phyloP scores from a whole-genome alignment of 2,888 invertebrate species.

The Athrips mouffetella region DNA sequence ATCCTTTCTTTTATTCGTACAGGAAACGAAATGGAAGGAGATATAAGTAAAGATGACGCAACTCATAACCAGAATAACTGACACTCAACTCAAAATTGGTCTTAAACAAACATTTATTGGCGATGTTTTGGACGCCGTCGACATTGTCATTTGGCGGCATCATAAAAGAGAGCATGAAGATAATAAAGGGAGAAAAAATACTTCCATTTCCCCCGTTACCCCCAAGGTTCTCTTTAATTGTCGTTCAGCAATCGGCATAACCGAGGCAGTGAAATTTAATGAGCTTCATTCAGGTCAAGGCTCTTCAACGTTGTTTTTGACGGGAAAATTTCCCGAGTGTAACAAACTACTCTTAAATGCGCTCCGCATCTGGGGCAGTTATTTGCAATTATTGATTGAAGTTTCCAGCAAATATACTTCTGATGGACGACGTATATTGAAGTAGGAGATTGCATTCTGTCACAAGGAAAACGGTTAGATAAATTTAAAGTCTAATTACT shows the following conservation, averaged over 20 bases:
- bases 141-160: constrained; percentile 35
- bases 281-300: constrained; percentile 66
- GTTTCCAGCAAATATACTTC: not conserved
- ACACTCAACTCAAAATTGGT: constrained; percentile 10
- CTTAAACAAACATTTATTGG: constrained; percentile 17
- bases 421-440: no score
- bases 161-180: constrained; percentile 44
- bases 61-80: not conserved
- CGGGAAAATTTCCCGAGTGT: constrained; percentile 4
- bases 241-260: constrained; percentile 58
- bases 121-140: constrained; percentile 18
- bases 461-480: not conserved
- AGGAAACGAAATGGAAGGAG: not conserved
- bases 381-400: constrained; percentile 16
- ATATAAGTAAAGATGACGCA: not conserved
- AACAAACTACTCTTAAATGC: constrained; percentile 10
- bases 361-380: not conserved
- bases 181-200: constrained; percentile 43
- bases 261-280: constrained; percentile 62
- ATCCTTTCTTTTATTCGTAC: not conserved
- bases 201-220: constrained; percentile 43
- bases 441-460: not conserved
- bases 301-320: constrained; percentile 27
- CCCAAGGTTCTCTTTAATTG: constrained; percentile 58
- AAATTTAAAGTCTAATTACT: constrained; percentile 3